Evolutionary conservation across 2,888 invertebrate genomes (phyloP).

Genomic region (Stramonita haemastoma): DNA sequence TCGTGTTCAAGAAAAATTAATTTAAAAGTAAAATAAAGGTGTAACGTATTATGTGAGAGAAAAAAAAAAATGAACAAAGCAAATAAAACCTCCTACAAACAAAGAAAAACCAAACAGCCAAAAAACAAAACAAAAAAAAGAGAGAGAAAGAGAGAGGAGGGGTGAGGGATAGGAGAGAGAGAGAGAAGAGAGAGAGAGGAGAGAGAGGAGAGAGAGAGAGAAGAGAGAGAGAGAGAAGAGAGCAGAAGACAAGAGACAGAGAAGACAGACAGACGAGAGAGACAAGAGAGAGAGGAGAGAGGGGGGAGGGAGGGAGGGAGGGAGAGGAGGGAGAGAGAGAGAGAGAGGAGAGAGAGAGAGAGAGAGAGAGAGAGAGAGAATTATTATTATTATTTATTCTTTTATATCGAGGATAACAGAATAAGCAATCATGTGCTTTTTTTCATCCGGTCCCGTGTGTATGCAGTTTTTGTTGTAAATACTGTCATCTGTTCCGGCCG

Average conservation of each 20-base stretch:
- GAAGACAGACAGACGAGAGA: neutral
- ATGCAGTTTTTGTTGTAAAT: too few relatives aligned
- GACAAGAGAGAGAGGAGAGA: neutral
- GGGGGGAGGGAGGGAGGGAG: neutral
- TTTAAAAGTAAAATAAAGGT: too few relatives aligned
- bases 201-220: neutral
- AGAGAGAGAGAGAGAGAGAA: neutral
- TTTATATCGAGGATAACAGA: too few relatives aligned
- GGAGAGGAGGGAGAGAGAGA: neutral
- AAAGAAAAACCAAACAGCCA: too few relatives aligned
- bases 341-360: neutral
- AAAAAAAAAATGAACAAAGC: too few relatives aligned
- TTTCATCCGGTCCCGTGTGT: too few relatives aligned
- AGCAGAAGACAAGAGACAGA: neutral
- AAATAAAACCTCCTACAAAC: too few relatives aligned
- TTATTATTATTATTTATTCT: too few relatives aligned
- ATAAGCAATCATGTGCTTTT: too few relatives aligned
- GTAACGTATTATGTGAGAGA: too few relatives aligned
- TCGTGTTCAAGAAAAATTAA: too few relatives aligned
- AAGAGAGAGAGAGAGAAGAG: neutral
- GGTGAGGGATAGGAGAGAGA: conserved; percentile 2
- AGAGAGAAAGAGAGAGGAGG: neutral
- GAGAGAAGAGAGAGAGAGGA: neutral
- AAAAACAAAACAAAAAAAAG: neutral
- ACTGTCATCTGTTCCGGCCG: too few relatives aligned